Evolutionary conservation across 1,140 invertebrate genomes (phyloP).

Genomic region (Rhagoletis zephyria): DNA sequence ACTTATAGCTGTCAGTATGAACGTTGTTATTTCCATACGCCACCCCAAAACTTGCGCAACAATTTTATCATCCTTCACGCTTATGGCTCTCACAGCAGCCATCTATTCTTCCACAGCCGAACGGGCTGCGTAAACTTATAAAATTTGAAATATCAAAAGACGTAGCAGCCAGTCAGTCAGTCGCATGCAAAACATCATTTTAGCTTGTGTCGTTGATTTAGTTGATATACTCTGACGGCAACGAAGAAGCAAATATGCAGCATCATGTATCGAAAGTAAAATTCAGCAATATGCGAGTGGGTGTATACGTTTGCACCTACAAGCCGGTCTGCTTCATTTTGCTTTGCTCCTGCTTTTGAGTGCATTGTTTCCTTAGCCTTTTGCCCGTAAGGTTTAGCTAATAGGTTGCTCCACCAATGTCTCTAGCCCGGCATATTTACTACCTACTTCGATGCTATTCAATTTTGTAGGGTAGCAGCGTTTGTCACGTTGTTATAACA

Average conservation of each 20-base stretch:
- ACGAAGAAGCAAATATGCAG: neutral
- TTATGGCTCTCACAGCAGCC: too few species aligned
- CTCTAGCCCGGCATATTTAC: neutral
- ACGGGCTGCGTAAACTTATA: neutral
- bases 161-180: neutral
- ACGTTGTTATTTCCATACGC: constrained; percentile 16
- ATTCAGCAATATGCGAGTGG: neutral
- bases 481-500: constrained; percentile 20
- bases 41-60: constrained; percentile 11
- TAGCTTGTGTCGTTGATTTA: neutral
- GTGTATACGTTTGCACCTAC: neutral
- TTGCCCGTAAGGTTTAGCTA: neutral
- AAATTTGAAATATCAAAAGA: constrained; percentile 19
- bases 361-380: constrained; percentile 5
- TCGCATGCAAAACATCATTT: constrained; percentile 16
- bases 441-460: neutral
- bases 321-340: neutral
- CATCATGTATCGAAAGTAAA: neutral
- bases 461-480: neutral
- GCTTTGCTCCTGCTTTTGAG: constrained; percentile 3
- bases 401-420: neutral
- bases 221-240: neutral
- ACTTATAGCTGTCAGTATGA: neutral
- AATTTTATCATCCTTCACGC: too few species aligned
- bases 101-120: neutral